These are phyloP conservation scores for Falco peregrinus DNA, from an alignment of 2,797 vertebrate species.

Conservation along the genomic window DNA sequence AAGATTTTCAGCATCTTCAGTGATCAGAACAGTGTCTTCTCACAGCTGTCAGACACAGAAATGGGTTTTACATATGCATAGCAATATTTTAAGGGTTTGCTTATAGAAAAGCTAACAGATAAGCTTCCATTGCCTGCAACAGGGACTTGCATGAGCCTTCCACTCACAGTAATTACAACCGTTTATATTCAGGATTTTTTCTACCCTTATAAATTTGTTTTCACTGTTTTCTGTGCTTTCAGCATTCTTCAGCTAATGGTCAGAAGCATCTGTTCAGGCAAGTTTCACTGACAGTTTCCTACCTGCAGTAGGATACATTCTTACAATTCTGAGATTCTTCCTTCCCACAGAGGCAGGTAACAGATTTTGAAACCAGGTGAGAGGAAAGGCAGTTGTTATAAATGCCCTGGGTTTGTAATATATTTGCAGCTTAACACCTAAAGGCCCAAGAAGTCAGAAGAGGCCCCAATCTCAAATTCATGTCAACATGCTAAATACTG, in stretches of 20 bases:
- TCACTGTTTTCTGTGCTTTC: background rate
- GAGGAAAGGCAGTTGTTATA: background rate
- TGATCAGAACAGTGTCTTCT: background rate
- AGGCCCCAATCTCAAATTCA: background rate
- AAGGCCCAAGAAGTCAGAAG: background rate
- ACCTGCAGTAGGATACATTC: background rate
- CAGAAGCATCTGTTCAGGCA: background rate
- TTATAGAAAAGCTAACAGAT: background rate
- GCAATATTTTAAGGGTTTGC: background rate
- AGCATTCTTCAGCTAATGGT: background rate
- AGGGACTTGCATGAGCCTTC: background rate
- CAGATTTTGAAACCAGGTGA: background rate
- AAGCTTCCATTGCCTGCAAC: background rate
- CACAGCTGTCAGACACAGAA: background rate
- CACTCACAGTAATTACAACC: background rate
- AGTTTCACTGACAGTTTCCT: background rate
- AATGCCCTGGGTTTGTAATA: background rate
- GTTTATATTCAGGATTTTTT: background rate
- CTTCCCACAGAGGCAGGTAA: background rate
- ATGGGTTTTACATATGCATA: background rate
- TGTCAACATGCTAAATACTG: background rate
- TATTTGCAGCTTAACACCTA: background rate
- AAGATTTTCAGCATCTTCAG: background rate
- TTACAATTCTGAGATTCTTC: background rate
- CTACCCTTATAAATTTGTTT: background rate